Percentiles rank a stretch among this genome's conserved stretches.
Conservation (phyloP, 2,113 vertebrate genomes). For the Notechis scutatus region DNA sequence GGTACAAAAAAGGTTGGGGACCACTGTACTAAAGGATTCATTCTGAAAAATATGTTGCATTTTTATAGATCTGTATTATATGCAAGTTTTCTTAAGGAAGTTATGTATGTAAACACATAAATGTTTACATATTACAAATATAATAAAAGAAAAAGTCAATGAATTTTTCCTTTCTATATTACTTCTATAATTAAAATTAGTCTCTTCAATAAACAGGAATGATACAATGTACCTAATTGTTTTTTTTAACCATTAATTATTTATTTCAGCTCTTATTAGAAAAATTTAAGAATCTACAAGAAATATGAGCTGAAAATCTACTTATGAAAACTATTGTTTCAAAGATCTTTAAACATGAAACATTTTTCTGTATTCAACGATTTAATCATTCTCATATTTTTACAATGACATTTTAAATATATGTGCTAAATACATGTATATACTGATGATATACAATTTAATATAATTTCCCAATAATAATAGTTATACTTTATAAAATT, state of each 20-base stretch:
- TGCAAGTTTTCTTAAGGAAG: neutral
- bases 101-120: neutral
- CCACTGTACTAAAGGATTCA: neutral
- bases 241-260: neutral
- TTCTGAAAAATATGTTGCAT: neutral
- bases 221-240: neutral
- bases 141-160: neutral
- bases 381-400: neutral
- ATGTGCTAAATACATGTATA: neutral
- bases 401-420: neutral
- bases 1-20: no score
- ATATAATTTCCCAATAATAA: neutral
- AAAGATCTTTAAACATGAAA: neutral
- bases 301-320: neutral
- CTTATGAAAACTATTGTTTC: neutral
- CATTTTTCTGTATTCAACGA: neutral
- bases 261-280: neutral
- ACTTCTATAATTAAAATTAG: neutral
- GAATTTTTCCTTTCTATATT: neutral
- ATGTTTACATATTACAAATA: neutral
- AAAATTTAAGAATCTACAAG: neutral
- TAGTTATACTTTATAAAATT: conserved; percentile 1
- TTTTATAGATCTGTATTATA: neutral
- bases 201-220: neutral
- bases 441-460: neutral